phyloP scores from a whole-genome alignment of 1,140 invertebrate species.

The Manduca sexta region DNA sequence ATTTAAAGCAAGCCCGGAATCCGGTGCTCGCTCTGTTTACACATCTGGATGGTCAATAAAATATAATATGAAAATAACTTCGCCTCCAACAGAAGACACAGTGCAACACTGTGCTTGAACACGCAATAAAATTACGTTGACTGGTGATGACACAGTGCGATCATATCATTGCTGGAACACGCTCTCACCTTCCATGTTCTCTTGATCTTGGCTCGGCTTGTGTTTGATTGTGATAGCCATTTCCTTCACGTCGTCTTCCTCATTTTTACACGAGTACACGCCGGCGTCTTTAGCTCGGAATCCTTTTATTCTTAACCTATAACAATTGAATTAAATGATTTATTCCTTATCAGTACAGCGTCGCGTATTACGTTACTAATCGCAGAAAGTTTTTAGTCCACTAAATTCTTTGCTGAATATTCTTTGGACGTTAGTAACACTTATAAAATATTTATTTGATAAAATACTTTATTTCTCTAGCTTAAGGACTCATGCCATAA shows the following conservation, averaged over 20 bases:
- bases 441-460: too few relatives aligned
- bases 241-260: slow-evolving; percentile 37
- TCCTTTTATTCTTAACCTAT: slow-evolving; percentile 61
- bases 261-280: slow-evolving; percentile 54
- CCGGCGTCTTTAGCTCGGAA: slow-evolving; percentile 54
- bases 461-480: too few relatives aligned
- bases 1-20: slow-evolving; percentile 30
- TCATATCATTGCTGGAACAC: neutral
- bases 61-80: slow-evolving; percentile 43
- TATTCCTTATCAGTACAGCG: too few relatives aligned
- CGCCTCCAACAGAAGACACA: slow-evolving; percentile 14
- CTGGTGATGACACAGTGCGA: neutral
- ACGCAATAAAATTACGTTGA: neutral
- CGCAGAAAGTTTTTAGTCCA: too few relatives aligned
- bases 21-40: slow-evolving; percentile 41
- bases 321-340: slow-evolving; percentile 18
- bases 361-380: too few relatives aligned
- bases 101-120: slow-evolving; percentile 1
- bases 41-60: slow-evolving; percentile 51
- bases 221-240: slow-evolving; percentile 49
- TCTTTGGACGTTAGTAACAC: too few relatives aligned
- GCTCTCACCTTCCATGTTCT: slow-evolving; percentile 40
- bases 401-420: too few relatives aligned
- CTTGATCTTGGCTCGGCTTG: slow-evolving; percentile 25
- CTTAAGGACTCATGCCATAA: too few relatives aligned